Base-by-base conservation (phyloP, 2,888 invertebrate species). In the Trichogramma dendrolimi region DNA sequence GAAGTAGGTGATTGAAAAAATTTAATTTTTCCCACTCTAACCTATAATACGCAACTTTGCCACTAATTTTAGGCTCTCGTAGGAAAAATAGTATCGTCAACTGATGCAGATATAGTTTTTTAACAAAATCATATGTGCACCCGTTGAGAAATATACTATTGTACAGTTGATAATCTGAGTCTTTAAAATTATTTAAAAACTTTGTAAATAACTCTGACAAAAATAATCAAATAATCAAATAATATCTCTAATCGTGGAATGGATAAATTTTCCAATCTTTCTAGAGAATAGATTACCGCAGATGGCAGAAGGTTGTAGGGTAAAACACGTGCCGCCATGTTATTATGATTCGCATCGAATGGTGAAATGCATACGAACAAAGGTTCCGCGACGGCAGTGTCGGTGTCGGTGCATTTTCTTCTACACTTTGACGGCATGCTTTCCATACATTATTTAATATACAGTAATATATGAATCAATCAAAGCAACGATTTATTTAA, bases 291-390 rank as follows among this genome's bases (percentile, higher is more conserved):
- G 71, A 75, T 76, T 72, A 72, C 72, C 75, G 72, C 63, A 71
- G 62, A 66, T 63, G 67, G 64, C 67, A 69, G 65, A 63, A 71
- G 76, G 77, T 78, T 71, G 71, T 67, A 75, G 77, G 75, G 71
- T 75, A 72, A 69, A 66, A 27, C 27, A 27, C 27, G 27, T 27
- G 62, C 73, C 64, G 71, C 76, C 70, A 70, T 78, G 72, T 78
- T 74, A 78, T 78, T 78, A 78, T 75, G 71, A 71, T 74, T 75
- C 75, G 75, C 76, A 78, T 78, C 77, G 27, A 27, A 78, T 78
- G 78, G 78, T 75, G 71, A 71, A 74, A 75, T 75, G 75, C 76
- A 78, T 78, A 76, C 76, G 78, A 74, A 73, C 68, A 67, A 56
- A 61, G 57, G 52, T 39, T 27, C 27, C 27, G 27, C 27, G 27